phyloP scores from a whole-genome alignment of 1,140 invertebrate genomes.

The Drosophila seguyi region DNA sequence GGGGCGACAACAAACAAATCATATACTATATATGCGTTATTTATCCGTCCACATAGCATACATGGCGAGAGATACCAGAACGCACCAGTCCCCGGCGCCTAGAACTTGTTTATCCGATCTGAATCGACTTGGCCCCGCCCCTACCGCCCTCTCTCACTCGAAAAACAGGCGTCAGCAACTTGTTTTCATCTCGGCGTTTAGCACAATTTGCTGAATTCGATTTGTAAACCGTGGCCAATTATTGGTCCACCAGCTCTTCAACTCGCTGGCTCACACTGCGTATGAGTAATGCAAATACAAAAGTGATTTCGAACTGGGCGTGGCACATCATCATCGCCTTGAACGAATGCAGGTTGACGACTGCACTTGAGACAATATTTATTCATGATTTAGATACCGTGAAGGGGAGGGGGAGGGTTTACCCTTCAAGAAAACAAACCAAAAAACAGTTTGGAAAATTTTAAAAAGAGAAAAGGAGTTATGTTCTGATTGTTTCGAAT shows the following conservation, averaged over 20 bases:
- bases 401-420: neutral
- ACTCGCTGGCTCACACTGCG: slow-evolving; percentile 27
- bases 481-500: neutral
- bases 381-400: neutral
- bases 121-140: slow-evolving; percentile 9
- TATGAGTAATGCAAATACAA: slow-evolving; percentile 56
- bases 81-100: slow-evolving; percentile 63
- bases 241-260: slow-evolving; percentile 17
- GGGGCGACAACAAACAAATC: slow-evolving; percentile 38
- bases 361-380: slow-evolving; percentile 25
- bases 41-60: slow-evolving; percentile 15
- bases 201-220: slow-evolving; percentile 50
- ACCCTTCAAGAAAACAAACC: no score
- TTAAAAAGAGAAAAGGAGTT: no score
- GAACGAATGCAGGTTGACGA: slow-evolving; percentile 25
- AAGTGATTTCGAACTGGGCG: slow-evolving; percentile 15
- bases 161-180: slow-evolving; percentile 36
- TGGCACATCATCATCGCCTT: slow-evolving; percentile 20
- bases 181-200: slow-evolving; percentile 51
- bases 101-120: slow-evolving; percentile 61
- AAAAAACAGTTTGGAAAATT: no score
- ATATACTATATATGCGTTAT: slow-evolving; percentile 23
- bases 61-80: slow-evolving; percentile 54
- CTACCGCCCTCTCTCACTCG: neutral
- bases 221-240: slow-evolving; percentile 49